Conservation (phyloP, 2,113 vertebrate genomes). For the Callithrix jacchus region DNA sequence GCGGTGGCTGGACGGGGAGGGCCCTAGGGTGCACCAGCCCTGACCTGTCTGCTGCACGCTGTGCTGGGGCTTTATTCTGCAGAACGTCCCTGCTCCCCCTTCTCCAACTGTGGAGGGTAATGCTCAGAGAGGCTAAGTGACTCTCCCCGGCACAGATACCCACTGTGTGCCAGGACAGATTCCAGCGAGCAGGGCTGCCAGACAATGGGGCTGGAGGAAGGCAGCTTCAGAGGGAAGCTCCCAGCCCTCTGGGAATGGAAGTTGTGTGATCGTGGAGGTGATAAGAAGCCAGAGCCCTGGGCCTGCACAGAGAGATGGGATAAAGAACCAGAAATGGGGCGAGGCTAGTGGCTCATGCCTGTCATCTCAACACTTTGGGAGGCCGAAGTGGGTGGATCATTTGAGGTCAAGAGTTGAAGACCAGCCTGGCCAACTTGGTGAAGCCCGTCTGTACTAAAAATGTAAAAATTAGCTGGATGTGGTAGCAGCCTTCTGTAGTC, state of each 20-base stretch:
- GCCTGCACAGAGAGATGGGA: neutral
- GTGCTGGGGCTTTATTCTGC: neutral
- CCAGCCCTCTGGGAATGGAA: neutral
- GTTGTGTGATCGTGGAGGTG: neutral
- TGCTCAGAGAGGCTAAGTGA: neutral
- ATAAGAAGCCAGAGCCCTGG: neutral
- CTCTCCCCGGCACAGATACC: neutral
- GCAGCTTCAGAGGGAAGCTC: neutral
- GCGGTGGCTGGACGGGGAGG: neutral
- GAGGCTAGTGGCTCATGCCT: neutral
- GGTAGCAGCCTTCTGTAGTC: neutral
- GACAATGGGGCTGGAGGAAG: neutral
- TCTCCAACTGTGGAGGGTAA: neutral
- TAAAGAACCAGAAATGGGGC: neutral
- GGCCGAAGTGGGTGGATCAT: fast-evolving
- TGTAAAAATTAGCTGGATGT: neutral
- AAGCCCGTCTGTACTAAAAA: neutral
- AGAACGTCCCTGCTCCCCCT: neutral
- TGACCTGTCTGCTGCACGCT: fast-evolving
- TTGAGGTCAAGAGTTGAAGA: neutral
- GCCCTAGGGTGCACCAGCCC: neutral
- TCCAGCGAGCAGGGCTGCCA: no score
- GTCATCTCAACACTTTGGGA: neutral
- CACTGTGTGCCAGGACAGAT: fast-evolving
- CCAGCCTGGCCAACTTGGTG: neutral